Base-by-base conservation (phyloP, 2,113 vertebrate genomes). In the Galbula dea region DNA sequence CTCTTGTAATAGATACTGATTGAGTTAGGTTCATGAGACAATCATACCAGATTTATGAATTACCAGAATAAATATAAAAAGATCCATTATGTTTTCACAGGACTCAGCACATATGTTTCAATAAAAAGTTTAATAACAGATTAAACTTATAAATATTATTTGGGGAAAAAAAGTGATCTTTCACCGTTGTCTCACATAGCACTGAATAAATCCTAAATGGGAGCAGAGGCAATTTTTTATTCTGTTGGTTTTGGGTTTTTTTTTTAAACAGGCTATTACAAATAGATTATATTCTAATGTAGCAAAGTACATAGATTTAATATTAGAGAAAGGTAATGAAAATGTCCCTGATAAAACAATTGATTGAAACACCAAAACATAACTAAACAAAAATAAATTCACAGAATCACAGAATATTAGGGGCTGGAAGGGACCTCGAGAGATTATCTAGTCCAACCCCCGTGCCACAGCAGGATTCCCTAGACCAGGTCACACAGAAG, bases 261-360 rank as follows among this genome's bases (percentile, higher is more conserved):
- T 91, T 91, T 26, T 62, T 41, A 27, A 54, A 82, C 30, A 69
- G 13, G 8, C 4, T 49, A 79, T 90, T 87, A 79, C 10, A 55
- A 16, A 77, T 30, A 59, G 54, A 92, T 89, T 92, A 48, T 82
- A 12, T 73, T 46, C 7, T 80, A 85, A 85, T 4, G 3, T 48
- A 90, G 29, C 12, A 48, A 83, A 84, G 73, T 41, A 73, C 15
- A 65, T 20, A 73, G 86, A 58, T 80, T 85, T 85, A 69, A 30
- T 45, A 79, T 87, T 92, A 83, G 41, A 93, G 63, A 76, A 82
- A 86, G 39, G 41, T 55, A 91, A 71, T 87, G 81, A 80, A 93
- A 87, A 89, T 77, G 30, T 76, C 71, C 29, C 30, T 30, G 21
- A 82, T 48, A 55, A 87, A 87, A 29, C 65, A 82, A 21, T 61